Percentiles rank a stretch among this genome's conserved stretches.
Evolutionary conservation across 2,113 vertebrate species (phyloP).

Genomic region (Acanthisitta chloris): DNA sequence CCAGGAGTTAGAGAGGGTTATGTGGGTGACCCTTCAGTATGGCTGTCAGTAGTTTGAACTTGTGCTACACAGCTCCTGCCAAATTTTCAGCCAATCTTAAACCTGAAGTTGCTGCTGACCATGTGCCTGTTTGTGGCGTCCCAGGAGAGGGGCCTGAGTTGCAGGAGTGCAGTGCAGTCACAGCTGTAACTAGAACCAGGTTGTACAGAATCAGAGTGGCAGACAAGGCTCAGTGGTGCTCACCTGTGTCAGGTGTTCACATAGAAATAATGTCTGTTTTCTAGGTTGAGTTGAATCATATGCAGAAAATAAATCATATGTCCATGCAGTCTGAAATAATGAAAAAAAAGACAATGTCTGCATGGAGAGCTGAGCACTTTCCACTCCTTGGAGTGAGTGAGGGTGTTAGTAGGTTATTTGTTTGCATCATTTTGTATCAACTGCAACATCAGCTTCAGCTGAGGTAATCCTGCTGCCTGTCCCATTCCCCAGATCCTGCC

Average conservation of each 20-base stretch:
- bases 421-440: neutral
- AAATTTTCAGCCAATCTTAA: neutral
- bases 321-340: neutral
- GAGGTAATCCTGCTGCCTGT: neutral
- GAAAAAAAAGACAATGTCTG: neutral
- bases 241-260: neutral
- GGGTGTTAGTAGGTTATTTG: neutral
- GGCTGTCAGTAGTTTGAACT: neutral
- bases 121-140: neutral
- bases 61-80: neutral
- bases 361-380: neutral
- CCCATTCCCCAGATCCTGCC: neutral
- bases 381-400: neutral
- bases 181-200: neutral
- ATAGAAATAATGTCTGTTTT: no score
- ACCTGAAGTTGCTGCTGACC: neutral
- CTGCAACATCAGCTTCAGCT: neutral
- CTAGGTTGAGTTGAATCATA: neutral
- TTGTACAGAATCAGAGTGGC: neutral
- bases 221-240: neutral
- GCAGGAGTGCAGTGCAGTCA: neutral
- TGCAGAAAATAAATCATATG: neutral
- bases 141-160: fast-evolving
- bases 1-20: neutral
- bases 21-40: neutral